A percentile compares a stretch with the other conserved stretches of the same genome.
Conservation (phyloP, 2,797 vertebrate genomes). For the Hippocampus kuda region DNA sequence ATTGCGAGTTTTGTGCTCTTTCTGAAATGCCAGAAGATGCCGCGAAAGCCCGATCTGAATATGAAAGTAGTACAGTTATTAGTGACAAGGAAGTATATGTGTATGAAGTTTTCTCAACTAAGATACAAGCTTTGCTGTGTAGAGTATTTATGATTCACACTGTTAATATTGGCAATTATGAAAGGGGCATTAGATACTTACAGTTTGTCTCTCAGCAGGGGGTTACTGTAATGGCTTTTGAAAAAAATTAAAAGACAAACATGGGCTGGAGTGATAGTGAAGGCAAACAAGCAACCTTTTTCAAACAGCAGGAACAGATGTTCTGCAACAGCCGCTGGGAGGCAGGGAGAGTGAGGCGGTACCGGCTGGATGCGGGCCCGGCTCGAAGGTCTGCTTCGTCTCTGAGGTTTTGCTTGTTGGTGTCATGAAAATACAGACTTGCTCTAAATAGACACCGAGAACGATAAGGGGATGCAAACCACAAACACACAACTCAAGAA, state of each 20-base stretch:
- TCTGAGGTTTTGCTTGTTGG: conserved; percentile 21
- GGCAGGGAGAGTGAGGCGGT: conserved; percentile 16
- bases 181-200: background rate
- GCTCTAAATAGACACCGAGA: conserved; percentile 6
- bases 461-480: conserved; percentile 49
- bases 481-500: conserved; percentile 8
- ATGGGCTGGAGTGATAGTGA: conserved; percentile 60
- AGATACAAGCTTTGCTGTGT: too few species aligned
- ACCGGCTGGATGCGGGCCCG: conserved; percentile 1
- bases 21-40: too few species aligned
- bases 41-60: too few species aligned
- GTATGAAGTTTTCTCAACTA: too few species aligned
- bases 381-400: conserved; percentile 39
- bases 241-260: conserved; percentile 67
- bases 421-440: conserved; percentile 35
- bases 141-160: background rate
- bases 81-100: too few species aligned
- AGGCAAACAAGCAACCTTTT: conserved; percentile 70
- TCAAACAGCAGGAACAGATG: conserved; percentile 67
- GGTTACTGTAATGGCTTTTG: conserved; percentile 48
- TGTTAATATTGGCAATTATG: background rate
- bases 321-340: conserved; percentile 51
- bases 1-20: too few species aligned
- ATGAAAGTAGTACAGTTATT: too few species aligned
- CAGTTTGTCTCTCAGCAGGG: background rate